Evolutionary conservation across 2,113 vertebrate species (phyloP), one percentile per base, ranked within the genome.

Genomic region (Narcine bancroftii): DNA sequence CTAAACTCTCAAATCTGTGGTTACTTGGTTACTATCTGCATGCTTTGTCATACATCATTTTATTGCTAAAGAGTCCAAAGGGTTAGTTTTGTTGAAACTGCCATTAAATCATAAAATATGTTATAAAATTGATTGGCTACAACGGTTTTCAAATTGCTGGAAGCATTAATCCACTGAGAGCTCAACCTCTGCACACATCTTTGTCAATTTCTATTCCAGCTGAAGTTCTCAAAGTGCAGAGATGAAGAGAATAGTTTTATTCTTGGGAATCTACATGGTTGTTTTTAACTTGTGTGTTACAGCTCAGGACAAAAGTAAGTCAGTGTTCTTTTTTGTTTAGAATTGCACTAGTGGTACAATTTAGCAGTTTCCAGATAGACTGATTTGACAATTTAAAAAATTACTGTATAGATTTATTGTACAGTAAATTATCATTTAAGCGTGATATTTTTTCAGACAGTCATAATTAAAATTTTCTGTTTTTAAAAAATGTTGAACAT

Each of bases 21-120:
- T 91, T 69, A 36, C 89, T 69, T 91, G 89, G 89, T 69, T 91
- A 91, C 63, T 71, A 91, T 91, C 89, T 69, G 33, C 17, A 56
- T 17, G 81, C 9, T 9, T 87, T 53, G n/a, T 69, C 24, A 26
- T 66, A 45, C 39, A 3, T 66, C 36, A 69, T 69, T 66, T 69
- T 91, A 69, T 91, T 45, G 63, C 26, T 6, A 26, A 21, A 91
- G 39, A 45, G 39, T 45, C 63, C 65, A 91, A 66, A 91, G 45
- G 89, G 63, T 66, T 91, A 39, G 65, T 66, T 69, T 91, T 91
- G 63, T 91, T 91, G 89, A 91, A 91, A 91, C 89, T 91, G 65
- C 42, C 65, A 91, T 91, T 91, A 66, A 33, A 91, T 69, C 89
- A 91, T 91, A 91, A 91, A 91, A 91, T 87, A 87, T 71, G 89